These are phyloP conservation scores for Campylomormyrus tamandua DNA, from an alignment of 2,113 vertebrate species.

Conservation along the genomic window DNA sequence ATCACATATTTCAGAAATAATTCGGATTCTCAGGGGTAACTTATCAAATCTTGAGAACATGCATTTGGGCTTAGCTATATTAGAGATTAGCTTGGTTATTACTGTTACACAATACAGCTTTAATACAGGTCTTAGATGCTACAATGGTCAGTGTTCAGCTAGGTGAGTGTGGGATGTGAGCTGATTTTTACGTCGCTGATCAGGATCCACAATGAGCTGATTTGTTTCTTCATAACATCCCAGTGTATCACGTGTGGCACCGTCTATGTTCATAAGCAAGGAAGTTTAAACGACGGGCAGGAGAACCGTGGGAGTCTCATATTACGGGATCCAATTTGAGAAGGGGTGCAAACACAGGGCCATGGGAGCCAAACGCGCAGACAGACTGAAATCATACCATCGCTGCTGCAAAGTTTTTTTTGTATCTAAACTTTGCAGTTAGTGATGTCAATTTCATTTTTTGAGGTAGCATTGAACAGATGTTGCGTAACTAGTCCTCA, in stretches of 20 bases:
- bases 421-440: neutral
- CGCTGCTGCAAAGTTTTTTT: neutral
- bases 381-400: neutral
- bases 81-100: conserved; percentile 51
- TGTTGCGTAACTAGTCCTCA: neutral
- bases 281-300: conserved; percentile 26
- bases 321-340: neutral
- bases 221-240: neutral
- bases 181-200: neutral
- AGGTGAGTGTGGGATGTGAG: neutral
- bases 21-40: conserved; percentile 43
- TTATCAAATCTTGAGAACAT: conserved; percentile 48
- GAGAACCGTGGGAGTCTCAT: neutral
- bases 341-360: neutral
- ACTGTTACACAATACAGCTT: conserved; percentile 45
- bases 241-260: neutral
- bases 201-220: neutral
- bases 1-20: conserved; percentile 43
- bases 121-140: conserved; percentile 45
- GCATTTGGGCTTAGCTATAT: conserved; percentile 49
- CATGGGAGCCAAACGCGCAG: neutral
- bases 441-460: neutral
- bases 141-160: conserved; percentile 39
- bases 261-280: neutral
- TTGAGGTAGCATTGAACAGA: neutral